Evolutionary conservation across 2,888 invertebrate species (phyloP).

Genomic region (Sicus ferrugineus): DNA sequence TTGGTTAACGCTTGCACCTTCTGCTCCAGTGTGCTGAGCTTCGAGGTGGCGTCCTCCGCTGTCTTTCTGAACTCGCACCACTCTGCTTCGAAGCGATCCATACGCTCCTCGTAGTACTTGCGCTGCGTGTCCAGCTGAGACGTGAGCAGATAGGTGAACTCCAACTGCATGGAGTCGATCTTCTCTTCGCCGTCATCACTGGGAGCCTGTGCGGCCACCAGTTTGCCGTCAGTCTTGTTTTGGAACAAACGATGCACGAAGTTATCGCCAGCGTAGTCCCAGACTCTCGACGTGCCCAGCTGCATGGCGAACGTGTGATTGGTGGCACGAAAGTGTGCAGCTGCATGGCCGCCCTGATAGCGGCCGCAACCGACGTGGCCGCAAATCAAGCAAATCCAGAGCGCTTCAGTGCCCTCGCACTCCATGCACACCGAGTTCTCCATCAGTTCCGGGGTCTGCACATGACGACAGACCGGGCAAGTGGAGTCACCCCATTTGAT

Average conservation of each 20-base stretch:
- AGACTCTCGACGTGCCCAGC: constrained; percentile 93
- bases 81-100: constrained; percentile 70
- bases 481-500: constrained; percentile 97
- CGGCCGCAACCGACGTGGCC: constrained; percentile 98
- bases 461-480: constrained; percentile 94
- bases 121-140: constrained; percentile 95
- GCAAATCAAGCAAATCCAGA: constrained; percentile 99
- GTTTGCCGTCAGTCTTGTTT: constrained; percentile 95
- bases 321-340: constrained; percentile 92
- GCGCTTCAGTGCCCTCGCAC: constrained; percentile 74
- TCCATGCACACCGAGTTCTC: constrained; percentile 70
- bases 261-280: constrained; percentile 98
- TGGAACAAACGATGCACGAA: constrained; percentile 92
- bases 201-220: constrained; percentile 81
- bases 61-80: constrained; percentile 68
- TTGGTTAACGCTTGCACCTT: constrained; percentile 68
- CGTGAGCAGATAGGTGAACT: constrained; percentile 95
- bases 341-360: constrained; percentile 90
- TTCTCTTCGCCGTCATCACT: constrained; percentile 78
- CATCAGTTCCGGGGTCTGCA: constrained; percentile 69
- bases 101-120: constrained; percentile 86
- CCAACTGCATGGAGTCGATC: constrained; percentile 92
- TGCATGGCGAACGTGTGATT: constrained; percentile 98
- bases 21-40: constrained; percentile 65
- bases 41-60: constrained; percentile 66